Conservation (phyloP, 2,113 vertebrate genomes). For the Tapirus terrestris region DNA sequence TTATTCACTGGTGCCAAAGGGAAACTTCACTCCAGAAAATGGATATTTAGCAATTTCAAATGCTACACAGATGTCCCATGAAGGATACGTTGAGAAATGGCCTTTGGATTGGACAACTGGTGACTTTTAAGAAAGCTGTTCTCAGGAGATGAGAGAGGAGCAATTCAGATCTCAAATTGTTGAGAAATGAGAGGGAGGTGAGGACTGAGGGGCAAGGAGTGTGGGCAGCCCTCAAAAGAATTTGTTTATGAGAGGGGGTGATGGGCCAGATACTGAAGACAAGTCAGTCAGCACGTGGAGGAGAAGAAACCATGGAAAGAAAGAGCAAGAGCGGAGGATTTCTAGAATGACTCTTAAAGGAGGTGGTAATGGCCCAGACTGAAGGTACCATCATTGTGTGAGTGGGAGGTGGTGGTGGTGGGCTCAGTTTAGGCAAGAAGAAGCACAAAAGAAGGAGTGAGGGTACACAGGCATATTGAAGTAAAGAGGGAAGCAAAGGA, state of each 20-base stretch:
- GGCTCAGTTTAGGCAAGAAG: background rate
- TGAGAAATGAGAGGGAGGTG: background rate
- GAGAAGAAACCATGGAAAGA: background rate
- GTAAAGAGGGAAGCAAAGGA: background rate
- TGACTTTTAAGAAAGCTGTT: background rate
- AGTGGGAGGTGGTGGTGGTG: no score
- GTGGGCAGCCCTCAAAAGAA: background rate
- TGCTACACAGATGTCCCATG: background rate
- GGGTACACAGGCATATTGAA: background rate
- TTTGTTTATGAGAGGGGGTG: background rate
- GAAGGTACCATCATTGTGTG: background rate
- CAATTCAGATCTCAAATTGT: background rate
- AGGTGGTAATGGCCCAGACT: no score
- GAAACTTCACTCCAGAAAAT: background rate
- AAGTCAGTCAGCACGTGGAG: background rate
- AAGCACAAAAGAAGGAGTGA: background rate
- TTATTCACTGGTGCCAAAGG: background rate
- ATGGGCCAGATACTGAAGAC: background rate
- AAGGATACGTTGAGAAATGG: background rate
- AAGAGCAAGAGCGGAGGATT: rapidly evolving
- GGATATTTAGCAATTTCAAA: background rate
- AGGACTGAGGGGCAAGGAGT: no score
- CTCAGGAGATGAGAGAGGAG: background rate
- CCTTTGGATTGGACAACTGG: background rate
- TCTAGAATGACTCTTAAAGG: background rate